Percentiles rank a stretch among this genome's conserved stretches.
phyloP scores from a whole-genome alignment of 2,888 invertebrate genomes.

The Andrena hattorfiana region DNA sequence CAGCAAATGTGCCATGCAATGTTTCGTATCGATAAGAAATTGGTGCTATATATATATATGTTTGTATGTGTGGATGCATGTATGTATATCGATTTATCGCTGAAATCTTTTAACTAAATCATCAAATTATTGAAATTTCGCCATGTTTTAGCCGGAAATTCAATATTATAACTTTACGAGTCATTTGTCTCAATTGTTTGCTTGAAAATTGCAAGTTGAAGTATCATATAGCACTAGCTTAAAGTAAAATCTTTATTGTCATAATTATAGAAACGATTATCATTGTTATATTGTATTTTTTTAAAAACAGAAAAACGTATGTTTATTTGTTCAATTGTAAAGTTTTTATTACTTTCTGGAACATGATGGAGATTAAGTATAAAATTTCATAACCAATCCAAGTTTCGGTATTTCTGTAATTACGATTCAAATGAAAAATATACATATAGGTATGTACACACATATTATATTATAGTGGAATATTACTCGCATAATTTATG shows the following conservation, averaged over 20 bases:
- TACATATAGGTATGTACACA: constrained; percentile 61
- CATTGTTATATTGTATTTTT: constrained; percentile 67
- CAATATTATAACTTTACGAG: background rate
- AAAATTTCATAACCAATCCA: constrained; percentile 41
- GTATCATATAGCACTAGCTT: constrained; percentile 44
- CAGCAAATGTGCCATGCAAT: constrained; percentile 76
- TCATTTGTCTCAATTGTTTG: constrained; percentile 14
- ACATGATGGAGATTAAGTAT: constrained; percentile 31
- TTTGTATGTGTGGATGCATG: background rate
- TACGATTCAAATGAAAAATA: constrained; percentile 62
- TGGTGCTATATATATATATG: constrained; percentile 43
- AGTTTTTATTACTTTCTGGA: constrained; percentile 48
- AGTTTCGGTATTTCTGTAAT: constrained; percentile 53
- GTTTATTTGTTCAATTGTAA: constrained; percentile 59
- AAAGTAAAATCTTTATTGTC: constrained; percentile 39
- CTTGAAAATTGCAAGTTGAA: background rate
- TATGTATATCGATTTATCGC: constrained; percentile 21
- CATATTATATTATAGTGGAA: constrained; percentile 71
- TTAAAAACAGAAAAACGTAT: constrained; percentile 37
- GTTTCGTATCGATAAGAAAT: constrained; percentile 63
- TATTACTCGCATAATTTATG: constrained; percentile 78
- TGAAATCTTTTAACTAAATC: background rate
- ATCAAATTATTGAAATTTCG: background rate
- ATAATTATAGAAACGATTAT: constrained; percentile 62
- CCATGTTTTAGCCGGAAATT: background rate